Conservation (phyloP, 53 echinoderm and acorn worm species). For the Holothuria scabra region DNA sequence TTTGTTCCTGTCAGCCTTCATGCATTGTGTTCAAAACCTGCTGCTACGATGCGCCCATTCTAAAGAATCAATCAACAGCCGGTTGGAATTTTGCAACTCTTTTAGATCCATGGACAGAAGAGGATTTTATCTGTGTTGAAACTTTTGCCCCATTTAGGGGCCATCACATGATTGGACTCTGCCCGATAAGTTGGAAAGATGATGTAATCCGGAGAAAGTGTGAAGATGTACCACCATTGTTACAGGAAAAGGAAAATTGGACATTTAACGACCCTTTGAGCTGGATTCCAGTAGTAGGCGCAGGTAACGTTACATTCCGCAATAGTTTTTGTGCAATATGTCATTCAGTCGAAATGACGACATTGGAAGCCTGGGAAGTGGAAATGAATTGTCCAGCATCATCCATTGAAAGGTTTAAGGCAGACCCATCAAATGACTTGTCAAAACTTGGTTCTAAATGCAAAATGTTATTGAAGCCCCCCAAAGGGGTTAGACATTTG, state of each 20-base stretch:
- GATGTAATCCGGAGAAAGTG: neutral
- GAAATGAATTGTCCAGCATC: neutral
- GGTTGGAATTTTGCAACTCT: neutral
- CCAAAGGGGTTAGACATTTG: neutral
- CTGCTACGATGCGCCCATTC: conserved; percentile 8
- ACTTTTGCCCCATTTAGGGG: conserved; percentile 5
- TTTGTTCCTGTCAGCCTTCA: conserved; percentile 11
- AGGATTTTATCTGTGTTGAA: conserved; percentile 20
- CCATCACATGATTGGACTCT: conserved; percentile 26
- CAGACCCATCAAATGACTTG: neutral
- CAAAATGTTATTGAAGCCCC: neutral
- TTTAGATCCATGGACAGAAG: neutral
- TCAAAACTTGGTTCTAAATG: neutral
- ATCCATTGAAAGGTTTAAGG: neutral
- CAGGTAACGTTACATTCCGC: conserved; percentile 7
- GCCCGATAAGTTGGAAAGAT: conserved; percentile 3
- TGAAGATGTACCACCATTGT: conserved; percentile 15
- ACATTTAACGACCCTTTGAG: neutral
- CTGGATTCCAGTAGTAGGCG: neutral
- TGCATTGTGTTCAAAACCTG: conserved; percentile 6
- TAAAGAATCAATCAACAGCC: neutral
- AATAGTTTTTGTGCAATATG: conserved; percentile 20
- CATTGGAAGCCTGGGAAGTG: neutral
- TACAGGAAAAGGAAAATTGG: neutral
- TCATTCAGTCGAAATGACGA: neutral